These are phyloP conservation scores for human (Homo sapiens) DNA, from an alignment of 2,113 vertebrate genomes.

Conservation along the genomic window DNA sequence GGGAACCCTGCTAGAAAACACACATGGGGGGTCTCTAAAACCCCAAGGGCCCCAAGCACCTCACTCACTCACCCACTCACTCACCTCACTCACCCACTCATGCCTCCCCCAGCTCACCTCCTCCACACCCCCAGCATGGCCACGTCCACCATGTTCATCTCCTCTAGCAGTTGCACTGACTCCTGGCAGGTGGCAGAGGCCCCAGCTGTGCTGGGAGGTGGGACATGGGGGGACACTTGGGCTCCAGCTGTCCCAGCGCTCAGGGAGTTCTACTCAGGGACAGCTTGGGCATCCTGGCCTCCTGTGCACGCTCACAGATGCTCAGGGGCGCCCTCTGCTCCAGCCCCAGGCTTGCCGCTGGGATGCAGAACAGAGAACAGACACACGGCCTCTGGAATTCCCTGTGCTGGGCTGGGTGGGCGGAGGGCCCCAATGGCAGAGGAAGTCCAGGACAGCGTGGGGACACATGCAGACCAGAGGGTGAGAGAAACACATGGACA, in stretches of 20 bases:
- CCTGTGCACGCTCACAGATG: background rate
- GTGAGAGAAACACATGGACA: fast-evolving
- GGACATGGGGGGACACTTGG: fast-evolving
- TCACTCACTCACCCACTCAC: background rate
- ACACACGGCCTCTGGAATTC: fast-evolving
- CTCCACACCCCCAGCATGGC: too few species aligned
- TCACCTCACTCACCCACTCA: too few species aligned
- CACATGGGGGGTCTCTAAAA: too few species aligned
- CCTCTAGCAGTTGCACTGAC: background rate
- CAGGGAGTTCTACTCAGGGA: background rate
- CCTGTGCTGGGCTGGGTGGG: background rate
- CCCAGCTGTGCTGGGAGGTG: background rate
- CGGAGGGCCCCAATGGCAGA: fast-evolving
- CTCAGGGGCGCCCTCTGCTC: fast-evolving
- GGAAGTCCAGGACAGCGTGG: fast-evolving
- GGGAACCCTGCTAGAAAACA: too few species aligned
- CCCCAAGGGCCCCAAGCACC: too few species aligned
- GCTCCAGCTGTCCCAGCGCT: background rate
- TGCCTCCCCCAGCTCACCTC: too few species aligned
- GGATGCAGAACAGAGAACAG: too few species aligned
- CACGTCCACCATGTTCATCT: too few species aligned
- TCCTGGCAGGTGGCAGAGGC: fast-evolving
- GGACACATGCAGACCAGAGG: background rate
- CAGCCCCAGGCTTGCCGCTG: background rate
- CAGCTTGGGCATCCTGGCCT: background rate